Base-by-base conservation (phyloP, 2,888 invertebrate species). In the Polia nebulosa region DNA sequence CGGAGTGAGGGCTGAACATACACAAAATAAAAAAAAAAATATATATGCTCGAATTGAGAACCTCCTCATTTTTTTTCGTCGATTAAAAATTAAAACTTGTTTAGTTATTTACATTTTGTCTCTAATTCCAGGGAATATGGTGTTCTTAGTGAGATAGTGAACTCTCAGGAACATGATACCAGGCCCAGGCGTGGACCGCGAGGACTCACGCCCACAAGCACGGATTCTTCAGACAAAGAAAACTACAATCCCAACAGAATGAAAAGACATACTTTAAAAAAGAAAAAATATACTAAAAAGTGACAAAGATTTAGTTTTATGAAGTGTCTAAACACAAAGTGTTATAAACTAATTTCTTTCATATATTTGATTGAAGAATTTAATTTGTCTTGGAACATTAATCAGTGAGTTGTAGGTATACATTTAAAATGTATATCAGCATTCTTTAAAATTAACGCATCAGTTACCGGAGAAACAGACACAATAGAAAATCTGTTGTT, bases 211-310 rank as follows among this genome's bases (percentile, higher is more conserved):
- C 93, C 94, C 0, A 88, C 87, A 47, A 95, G 95, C 78, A 92
- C 91, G 1, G 91, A 95, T 81, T 95, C 95, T 15, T 95, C 95
- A 2, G 94, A 95, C 47, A 95, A 95, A 83, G 95, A 95, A 84
- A 95, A 95, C 80, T 89, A 86, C 72, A 92, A 95, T 82, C 95
- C 95, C 15, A 94, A 95, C 64, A 89, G 88, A 84, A 77, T 71
- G 45, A 93, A 89, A 77, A 90, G 74, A 68, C 17, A 66, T 47
- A 58, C 57, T 53, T 68, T 61, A 71, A 70, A 69, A 62, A 88
- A 88, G 78, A 89, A 90, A 80, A 85, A 85, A 75, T 59, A 63
- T 70, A 73, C 75, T 17, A 90, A 89, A 77, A 85, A 88, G 76
- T 85, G 27, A 83, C n/a, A 17, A 27, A 13, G n/a, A n/a, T n/a